Base-by-base conservation (phyloP, 2,113 vertebrate genomes). In the Poeciliopsis prolifica region DNA sequence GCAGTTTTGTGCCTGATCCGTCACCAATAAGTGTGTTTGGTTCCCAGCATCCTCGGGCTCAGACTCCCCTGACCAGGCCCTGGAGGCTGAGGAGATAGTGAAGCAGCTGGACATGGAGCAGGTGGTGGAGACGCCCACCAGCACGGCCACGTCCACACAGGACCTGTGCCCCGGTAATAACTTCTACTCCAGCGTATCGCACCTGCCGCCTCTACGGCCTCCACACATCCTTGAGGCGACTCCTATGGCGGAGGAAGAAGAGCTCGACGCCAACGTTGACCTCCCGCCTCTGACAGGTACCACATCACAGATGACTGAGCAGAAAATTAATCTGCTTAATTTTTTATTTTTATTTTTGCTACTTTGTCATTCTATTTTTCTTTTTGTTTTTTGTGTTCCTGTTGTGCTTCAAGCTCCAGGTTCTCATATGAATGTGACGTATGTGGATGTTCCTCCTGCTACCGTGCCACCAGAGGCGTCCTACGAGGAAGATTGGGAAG, bases 401-500 rank as follows among this genome's bases (percentile, higher is more conserved):
- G 9, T 74, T 88, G 19, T 61, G 14, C 0, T 80, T 15, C 3
- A 64, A 97, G 98, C 95, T 85, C 97, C 97, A 89, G 96, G 97
- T 79, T 95, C 96, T 87, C 87, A 82, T 81, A 97, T 96, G 80
- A 95, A 96, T 75, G 96, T 96, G 91, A 93, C 95, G 51, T 99
- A 99, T 85, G 96, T 97, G 70, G 93, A 94, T 24, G 84, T 83
- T 60, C 90, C 89, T 64, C 86, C 88, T 1, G 78, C 92, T 9
- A 93, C 97, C 64, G 96, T 97, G 61, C 97, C 97, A 8, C 94
- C 96, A 61, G 97, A 98, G 83, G 96, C 95, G 58, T 95, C 97
- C 64, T 99, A 99, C 81, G 98, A 99, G 83, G 98, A 99, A 90
- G 98, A 99, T 92, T 99, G 98, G 98, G 98, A 99, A 88, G 98